Base-by-base conservation (phyloP, 2,888 invertebrate genomes). In the Marasmarcha lunaedactyla region DNA sequence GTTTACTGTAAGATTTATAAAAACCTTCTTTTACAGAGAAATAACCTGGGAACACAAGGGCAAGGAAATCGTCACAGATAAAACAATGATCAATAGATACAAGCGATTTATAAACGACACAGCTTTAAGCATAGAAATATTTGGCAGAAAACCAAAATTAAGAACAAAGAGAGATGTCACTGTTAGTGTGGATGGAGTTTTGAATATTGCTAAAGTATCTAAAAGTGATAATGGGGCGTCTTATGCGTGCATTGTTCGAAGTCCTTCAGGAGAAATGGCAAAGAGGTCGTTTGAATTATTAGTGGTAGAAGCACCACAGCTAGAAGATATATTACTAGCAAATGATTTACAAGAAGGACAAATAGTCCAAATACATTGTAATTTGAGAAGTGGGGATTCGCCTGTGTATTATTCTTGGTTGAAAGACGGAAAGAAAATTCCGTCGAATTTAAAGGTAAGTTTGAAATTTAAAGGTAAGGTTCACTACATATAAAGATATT, bases 291-390 rank as follows among this genome's bases (percentile, higher is more conserved):
- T 87, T 45, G 92, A 92, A 60, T 84, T 92, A 45, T 88, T 88
- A 55, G 86, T 92, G 20, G 89, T 89, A 47, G 81, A 83, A 68
- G 92, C 93, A 0, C 94, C 94, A 0, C 89, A 92, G 43, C 86
- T 94, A 57, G 93, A 94, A 65, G 90, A 94, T 20, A 93, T 96
- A 64, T 79, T 87, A 37, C 89, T 95, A 57, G 92, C 93, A 0
- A 85, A 89, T 43, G 92, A 91, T 63, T 83, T 93, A 12, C 91
- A 92, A 71, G 90, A 95, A 79, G 91, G 93, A 36, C 90, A 94
- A 62, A 86, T 94, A 51, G 91, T 93, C 42, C 90, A 94, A 67
- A 91, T 94, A 48, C 90, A 94, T 43, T 93, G 93, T 63, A 90
- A 90, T 51, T 86, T 93, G 41, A 92, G 90, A 50, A 85, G 88